A percentile compares a stretch with the other conserved stretches of the same genome.
Evolutionary conservation across 2,113 vertebrate species (phyloP).

Genomic region (Ictalurus punctatus): DNA sequence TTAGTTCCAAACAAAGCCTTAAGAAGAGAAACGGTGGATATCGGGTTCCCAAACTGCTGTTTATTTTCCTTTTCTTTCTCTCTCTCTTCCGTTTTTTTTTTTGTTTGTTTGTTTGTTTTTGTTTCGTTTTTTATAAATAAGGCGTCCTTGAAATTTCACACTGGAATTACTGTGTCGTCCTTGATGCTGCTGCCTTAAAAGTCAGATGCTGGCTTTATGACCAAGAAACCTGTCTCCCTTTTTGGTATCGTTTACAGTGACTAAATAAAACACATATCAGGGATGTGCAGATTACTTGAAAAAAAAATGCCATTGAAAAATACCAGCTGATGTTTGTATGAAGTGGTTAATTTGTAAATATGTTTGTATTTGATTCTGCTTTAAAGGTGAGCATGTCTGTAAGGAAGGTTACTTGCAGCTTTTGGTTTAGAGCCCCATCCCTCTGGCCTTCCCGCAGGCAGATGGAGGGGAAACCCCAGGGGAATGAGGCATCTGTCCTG

Average conservation of each 20-base stretch:
- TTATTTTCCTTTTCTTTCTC: background rate
- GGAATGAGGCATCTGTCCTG: slow-evolving; percentile 49
- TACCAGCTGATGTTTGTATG: slow-evolving; percentile 53
- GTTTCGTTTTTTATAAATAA: background rate
- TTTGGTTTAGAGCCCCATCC: slow-evolving; percentile 3
- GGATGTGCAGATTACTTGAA: slow-evolving; percentile 48
- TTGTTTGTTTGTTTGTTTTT: background rate
- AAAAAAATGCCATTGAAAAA: slow-evolving; percentile 45
- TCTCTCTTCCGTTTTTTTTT: background rate
- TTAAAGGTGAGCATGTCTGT: slow-evolving; percentile 14
- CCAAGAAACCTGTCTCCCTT: slow-evolving; percentile 47
- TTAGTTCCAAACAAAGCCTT: slow-evolving; percentile 39
- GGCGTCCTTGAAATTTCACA: slow-evolving; percentile 50
- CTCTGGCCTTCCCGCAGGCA: slow-evolving; percentile 36
- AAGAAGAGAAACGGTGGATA: slow-evolving; percentile 18
- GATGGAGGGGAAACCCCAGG: slow-evolving; percentile 42
- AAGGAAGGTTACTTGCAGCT: slow-evolving; percentile 29
- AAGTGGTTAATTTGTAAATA: slow-evolving; percentile 37
- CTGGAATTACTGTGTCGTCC: slow-evolving; percentile 54
- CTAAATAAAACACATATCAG: slow-evolving; percentile 45
- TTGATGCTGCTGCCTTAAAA: slow-evolving; percentile 57
- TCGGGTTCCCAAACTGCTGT: slow-evolving; percentile 22
- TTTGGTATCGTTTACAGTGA: slow-evolving; percentile 51
- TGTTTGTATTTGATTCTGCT: slow-evolving; percentile 19
- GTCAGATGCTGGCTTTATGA: slow-evolving; percentile 51